Conservation (phyloP, 2,888 invertebrate species). For the Hecatera dysodea region DNA sequence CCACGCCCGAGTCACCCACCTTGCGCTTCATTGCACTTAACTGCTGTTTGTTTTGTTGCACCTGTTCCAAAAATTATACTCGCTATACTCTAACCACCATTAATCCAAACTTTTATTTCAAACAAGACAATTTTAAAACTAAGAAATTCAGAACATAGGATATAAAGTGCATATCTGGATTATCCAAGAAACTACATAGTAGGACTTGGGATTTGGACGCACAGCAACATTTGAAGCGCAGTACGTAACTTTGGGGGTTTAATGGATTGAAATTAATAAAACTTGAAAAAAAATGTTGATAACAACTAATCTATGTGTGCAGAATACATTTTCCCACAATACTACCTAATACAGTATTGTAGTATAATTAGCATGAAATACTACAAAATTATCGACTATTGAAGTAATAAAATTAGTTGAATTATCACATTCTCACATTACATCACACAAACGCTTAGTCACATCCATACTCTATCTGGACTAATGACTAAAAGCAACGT, state of each 20-base stretch:
- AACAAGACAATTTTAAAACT: constrained; percentile 48
- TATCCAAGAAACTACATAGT: constrained; percentile 83
- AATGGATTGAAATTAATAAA: constrained; percentile 68
- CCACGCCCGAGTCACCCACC: constrained; percentile 91
- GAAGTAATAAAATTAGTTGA: constrained; percentile 67
- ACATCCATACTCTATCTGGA: constrained; percentile 61
- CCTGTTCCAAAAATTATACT: constrained; percentile 89
- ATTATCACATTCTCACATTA: constrained; percentile 84
- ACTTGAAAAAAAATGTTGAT: constrained; percentile 68
- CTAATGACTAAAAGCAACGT: constrained; percentile 46
- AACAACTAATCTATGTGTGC: constrained; percentile 84
- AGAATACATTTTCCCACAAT: constrained; percentile 84
- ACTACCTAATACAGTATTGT: constrained; percentile 73
- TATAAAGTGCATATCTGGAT: constrained; percentile 87
- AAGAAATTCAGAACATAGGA: constrained; percentile 49
- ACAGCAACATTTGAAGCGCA: constrained; percentile 73
- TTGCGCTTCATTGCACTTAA: constrained; percentile 96
- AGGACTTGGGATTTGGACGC: constrained; percentile 68
- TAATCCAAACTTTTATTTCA: constrained; percentile 29
- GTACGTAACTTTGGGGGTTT: constrained; percentile 68
- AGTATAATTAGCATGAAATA: constrained; percentile 70
- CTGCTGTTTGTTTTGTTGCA: constrained; percentile 98
- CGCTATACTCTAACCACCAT: constrained; percentile 45
- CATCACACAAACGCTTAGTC: constrained; percentile 75
- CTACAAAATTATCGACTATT: constrained; percentile 71